Percentiles rank a stretch among this genome's conserved stretches.
These are phyloP conservation scores for Halictus rubicundus DNA, from an alignment of 1,140 invertebrate genomes.

Conservation along the genomic window DNA sequence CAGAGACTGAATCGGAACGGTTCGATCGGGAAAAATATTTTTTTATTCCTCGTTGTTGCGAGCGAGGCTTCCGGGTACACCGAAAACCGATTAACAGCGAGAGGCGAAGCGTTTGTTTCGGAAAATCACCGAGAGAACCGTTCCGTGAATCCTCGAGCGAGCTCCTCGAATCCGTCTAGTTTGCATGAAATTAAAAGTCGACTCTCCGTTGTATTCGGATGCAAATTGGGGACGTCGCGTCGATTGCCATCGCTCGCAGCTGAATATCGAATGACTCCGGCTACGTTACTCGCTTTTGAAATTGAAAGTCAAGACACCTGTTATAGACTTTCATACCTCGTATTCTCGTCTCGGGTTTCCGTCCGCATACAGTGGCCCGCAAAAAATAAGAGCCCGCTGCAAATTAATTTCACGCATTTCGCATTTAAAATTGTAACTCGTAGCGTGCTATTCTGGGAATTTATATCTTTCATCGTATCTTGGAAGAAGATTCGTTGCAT, in stretches of 20 bases:
- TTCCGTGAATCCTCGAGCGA: background rate
- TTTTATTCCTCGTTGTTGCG: background rate
- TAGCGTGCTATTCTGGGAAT: no score
- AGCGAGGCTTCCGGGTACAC: slow-evolving; percentile 9
- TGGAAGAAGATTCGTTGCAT: no score
- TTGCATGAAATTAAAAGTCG: background rate
- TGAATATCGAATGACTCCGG: background rate
- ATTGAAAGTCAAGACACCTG: slow-evolving; percentile 11
- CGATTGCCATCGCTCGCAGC: background rate
- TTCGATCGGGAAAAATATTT: background rate
- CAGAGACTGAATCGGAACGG: background rate
- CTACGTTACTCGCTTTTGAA: slow-evolving; percentile 5
- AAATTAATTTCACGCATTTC: no score
- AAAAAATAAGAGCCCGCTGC: no score
- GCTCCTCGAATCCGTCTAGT: background rate
- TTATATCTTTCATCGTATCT: no score
- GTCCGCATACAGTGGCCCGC: no score
- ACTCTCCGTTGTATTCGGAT: background rate
- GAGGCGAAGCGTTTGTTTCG: background rate
- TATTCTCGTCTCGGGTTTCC: background rate
- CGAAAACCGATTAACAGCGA: slow-evolving; percentile 19
- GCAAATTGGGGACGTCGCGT: background rate
- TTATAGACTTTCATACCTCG: background rate
- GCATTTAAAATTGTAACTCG: no score
- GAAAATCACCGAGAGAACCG: background rate